phyloP scores from a whole-genome alignment of 2,797 vertebrate genomes.

The Pyrocephalus nanus region DNA sequence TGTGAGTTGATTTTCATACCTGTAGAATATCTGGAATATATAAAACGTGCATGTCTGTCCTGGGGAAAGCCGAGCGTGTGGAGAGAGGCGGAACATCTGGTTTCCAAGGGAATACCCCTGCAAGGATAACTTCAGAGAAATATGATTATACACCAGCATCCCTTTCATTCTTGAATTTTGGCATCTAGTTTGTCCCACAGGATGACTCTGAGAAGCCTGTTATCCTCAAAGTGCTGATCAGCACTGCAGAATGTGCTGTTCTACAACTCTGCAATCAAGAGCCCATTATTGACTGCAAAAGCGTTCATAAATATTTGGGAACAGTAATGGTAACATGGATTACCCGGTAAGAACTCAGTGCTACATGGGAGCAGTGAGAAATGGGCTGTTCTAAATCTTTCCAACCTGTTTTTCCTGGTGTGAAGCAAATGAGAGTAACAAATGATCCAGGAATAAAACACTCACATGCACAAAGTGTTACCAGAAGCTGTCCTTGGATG shows the following conservation, averaged over 20 bases:
- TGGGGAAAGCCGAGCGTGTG: not conserved
- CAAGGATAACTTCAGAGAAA: rapidly evolving
- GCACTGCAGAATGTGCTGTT: rapidly evolving
- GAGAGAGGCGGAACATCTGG: not conserved
- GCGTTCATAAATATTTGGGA: not conserved
- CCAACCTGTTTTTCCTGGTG: not conserved
- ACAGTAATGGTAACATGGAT: not conserved
- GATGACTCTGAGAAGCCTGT: not conserved
- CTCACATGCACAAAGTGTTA: not conserved
- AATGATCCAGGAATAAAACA: not conserved
- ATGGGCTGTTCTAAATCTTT: not conserved
- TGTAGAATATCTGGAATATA: not conserved
- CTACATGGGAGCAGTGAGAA: not conserved
- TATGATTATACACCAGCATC: not conserved
- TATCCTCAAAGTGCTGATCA: not conserved
- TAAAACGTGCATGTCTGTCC: not conserved
- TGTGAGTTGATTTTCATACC: not conserved
- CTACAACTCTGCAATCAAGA: not conserved
- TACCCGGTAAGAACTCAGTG: not conserved
- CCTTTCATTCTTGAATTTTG: not conserved
- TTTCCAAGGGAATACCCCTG: not conserved
- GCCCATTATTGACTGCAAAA: not conserved
- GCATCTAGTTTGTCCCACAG: not conserved
- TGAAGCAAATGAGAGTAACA: not conserved
- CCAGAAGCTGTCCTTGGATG: not conserved